phyloP scores from a whole-genome alignment of 1,140 invertebrate genomes.

The Trichonephila clavata region DNA sequence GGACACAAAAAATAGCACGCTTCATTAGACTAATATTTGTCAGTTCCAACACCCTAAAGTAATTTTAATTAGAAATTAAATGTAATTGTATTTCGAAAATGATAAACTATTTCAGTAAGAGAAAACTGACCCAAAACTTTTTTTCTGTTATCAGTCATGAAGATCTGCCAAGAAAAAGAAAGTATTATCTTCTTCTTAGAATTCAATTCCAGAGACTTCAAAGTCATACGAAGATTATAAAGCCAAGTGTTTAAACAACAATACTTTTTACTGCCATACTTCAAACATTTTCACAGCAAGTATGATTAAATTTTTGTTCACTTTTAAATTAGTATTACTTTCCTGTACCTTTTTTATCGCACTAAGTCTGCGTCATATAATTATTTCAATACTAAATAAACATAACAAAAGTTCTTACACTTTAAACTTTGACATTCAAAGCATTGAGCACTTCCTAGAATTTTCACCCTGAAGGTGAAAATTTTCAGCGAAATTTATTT shows the following conservation, averaged over 20 bases:
- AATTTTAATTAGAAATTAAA: conserved; percentile 57
- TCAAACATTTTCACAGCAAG: too few relatives aligned
- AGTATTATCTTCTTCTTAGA: background rate
- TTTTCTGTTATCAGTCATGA: background rate
- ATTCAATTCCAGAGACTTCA: background rate
- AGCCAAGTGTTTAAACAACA: background rate
- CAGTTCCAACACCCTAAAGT: background rate
- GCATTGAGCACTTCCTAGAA: too few relatives aligned
- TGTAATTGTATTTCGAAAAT: background rate
- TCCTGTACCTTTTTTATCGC: too few relatives aligned
- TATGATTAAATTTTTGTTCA: too few relatives aligned
- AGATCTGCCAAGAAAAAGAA: background rate
- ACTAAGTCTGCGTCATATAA: too few relatives aligned
- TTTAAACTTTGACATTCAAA: too few relatives aligned
- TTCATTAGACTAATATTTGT: conserved; percentile 51
- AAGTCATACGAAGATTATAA: background rate
- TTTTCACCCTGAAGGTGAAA: too few relatives aligned
- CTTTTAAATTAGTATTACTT: too few relatives aligned
- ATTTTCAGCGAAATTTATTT: too few relatives aligned
- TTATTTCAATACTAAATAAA: too few relatives aligned
- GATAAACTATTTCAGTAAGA: background rate
- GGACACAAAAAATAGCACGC: conserved; percentile 6
- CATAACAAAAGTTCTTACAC: too few relatives aligned
- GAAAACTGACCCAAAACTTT: background rate
- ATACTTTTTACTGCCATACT: too few relatives aligned